Evolutionary conservation across 2,888 invertebrate species (phyloP), one percentile per base, ranked within the genome.

Genomic region (Hyppa rectilinea): DNA sequence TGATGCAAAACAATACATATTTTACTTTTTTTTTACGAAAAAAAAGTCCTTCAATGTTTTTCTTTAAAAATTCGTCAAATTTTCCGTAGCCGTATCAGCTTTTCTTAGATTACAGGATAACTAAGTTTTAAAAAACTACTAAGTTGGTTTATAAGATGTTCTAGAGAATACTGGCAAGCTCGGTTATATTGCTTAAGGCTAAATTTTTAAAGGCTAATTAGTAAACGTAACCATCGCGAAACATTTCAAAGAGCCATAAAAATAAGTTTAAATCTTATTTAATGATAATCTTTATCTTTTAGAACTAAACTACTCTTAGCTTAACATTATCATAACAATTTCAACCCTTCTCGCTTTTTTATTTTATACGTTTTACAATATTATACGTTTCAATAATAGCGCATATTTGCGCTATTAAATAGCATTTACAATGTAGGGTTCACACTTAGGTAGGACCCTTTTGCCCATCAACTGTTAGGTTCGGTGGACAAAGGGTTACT

Each of bases 401-500:
- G 62, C 49, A 31, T 67, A 71, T 71, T 71, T 58, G 58, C n/a
- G 61, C 45, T 60, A 59, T 34, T 59, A 47, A 59, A 49, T 20
- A 26, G 36, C 34, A 43, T 62, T 74, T 50, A 75, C 38, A 67
- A 62, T 64, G 68, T 49, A 66, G 43, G 31, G 38, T 60, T 47
- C 31, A 53, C 40, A 36, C 50, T 62, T 17, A 36, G 26, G 14
- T 17, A 36, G 26, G 14, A 58, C 52, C 75, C 55, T 67, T 69
- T 67, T 45, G 50, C 45, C 50, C 55, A 56, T 70, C 50, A 65
- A 50, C 68, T 49, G 45, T 59, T 59, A 53, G 75, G 60, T 62
- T 61, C 63, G n/a, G 5, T 64, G 31, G 63, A 61, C 74, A 83
- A 83, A 81, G 78, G 71, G 71, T 62, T 62, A 50, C 59, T 68